A percentile compares a stretch with the other conserved stretches of the same genome.
Conservation (phyloP, 2,888 invertebrate species). For the Andrena trimmerana region DNA sequence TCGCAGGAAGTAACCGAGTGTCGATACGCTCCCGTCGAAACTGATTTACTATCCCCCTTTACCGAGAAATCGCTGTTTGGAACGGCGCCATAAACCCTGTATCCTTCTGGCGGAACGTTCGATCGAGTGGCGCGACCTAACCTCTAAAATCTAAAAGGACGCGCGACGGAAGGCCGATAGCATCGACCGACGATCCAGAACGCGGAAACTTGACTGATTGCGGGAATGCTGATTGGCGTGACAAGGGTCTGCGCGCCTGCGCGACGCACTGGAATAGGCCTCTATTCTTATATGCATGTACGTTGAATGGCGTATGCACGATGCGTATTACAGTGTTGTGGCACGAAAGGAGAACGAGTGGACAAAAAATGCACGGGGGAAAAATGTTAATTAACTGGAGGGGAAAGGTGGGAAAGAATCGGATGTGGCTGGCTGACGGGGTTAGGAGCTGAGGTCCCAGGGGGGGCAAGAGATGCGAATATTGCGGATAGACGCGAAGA, state of each 20-base stretch:
- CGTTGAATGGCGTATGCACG: too few species aligned
- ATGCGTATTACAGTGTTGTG: background rate
- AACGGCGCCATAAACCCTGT: background rate
- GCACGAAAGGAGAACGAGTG: conserved; percentile 14
- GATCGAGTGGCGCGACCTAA: conserved; percentile 8
- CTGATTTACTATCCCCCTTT: conserved; percentile 9
- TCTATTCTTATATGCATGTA: too few species aligned
- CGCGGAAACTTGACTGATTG: background rate
- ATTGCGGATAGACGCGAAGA: conserved; percentile 54
- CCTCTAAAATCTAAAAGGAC: background rate
- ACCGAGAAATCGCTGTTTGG: background rate
- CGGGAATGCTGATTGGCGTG: background rate
- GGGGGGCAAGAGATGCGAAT: background rate
- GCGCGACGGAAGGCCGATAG: background rate
- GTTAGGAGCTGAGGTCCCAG: background rate
- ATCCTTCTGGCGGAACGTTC: background rate
- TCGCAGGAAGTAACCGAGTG: background rate
- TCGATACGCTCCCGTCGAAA: background rate
- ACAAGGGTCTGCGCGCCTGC: background rate
- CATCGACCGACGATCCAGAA: background rate
- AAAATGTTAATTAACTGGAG: conserved; percentile 61
- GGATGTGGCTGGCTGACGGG: conserved; percentile 25
- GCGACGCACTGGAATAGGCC: background rate
- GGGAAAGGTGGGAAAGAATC: conserved; percentile 45
- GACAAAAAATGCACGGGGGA: conserved; percentile 25